A percentile compares a stretch with the other conserved stretches of the same genome.
phyloP scores from a whole-genome alignment of 2,113 vertebrate species.

The Ptyas mucosa region DNA sequence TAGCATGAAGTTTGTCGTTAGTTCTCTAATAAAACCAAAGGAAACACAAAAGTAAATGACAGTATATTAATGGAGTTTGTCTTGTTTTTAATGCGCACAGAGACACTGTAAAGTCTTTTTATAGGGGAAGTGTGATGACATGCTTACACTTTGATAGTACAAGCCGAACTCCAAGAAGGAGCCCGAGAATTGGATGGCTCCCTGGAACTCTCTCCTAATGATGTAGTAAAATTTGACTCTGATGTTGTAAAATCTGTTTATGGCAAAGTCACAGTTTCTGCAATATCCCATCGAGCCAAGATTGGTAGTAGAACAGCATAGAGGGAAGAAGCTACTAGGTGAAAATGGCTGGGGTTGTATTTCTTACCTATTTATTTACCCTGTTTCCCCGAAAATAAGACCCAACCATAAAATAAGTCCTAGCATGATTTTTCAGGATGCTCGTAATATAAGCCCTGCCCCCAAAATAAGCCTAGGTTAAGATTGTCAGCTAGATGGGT shows the following conservation, averaged over 20 bases:
- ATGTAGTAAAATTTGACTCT: constrained; percentile 81
- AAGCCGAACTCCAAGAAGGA: constrained; percentile 58
- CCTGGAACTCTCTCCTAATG: constrained; percentile 72
- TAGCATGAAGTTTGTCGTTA: constrained; percentile 74
- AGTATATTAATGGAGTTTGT: constrained; percentile 75
- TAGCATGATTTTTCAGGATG: no score
- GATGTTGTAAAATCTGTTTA: constrained; percentile 84
- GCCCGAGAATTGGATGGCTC: constrained; percentile 68
- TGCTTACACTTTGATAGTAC: constrained; percentile 62
- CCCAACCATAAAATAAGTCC: no score
- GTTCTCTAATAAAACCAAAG: constrained; percentile 56
- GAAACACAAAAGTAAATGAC: constrained; percentile 73
- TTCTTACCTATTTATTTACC: not conserved
- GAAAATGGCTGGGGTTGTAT: not conserved
- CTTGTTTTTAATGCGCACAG: constrained; percentile 71
- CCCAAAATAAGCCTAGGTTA: no score
- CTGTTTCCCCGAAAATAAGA: no score
- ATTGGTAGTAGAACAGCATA: not conserved
- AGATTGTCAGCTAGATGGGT: no score
- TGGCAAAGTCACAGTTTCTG: constrained; percentile 70
- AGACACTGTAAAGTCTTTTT: constrained; percentile 78
- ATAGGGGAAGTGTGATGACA: constrained; percentile 73
- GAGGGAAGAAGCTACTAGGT: not conserved
- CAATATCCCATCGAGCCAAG: constrained; percentile 57
- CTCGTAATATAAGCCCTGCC: no score